These are phyloP conservation scores for Mormyrops boulengeri DNA, from an alignment of 2,797 vertebrate genomes.

Conservation along the genomic window DNA sequence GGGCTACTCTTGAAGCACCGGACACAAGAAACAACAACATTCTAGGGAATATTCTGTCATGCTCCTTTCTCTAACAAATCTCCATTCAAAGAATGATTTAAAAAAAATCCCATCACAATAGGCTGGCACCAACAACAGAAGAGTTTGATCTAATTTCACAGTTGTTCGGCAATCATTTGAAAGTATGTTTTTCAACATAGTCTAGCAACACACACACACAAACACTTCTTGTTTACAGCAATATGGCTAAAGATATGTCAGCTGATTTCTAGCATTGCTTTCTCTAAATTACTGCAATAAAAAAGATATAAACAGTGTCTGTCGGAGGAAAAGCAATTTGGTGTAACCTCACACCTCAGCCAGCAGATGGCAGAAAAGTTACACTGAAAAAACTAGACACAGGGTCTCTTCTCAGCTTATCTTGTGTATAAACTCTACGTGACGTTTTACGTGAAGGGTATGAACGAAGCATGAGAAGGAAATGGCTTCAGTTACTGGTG, in stretches of 20 bases:
- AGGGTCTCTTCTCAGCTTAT: background rate
- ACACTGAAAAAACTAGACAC: background rate
- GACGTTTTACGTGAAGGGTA: slow-evolving; percentile 11
- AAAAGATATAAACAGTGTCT: background rate
- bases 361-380: slow-evolving; percentile 55
- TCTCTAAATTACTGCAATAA: background rate
- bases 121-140: background rate
- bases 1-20: background rate
- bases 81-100: background rate
- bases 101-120: background rate
- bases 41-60: background rate
- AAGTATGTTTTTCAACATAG: background rate
- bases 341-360: background rate
- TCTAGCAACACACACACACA: background rate
- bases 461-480: background rate
- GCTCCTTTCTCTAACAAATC: background rate
- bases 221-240: background rate
- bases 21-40: background rate
- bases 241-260: background rate
- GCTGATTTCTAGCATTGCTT: background rate
- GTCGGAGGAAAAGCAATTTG: background rate
- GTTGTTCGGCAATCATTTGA: background rate
- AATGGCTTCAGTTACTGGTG: slow-evolving; percentile 9
- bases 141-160: background rate
- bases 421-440: background rate